Conservation (phyloP, 2,113 vertebrate species). For the Myiagra hebetior region DNA sequence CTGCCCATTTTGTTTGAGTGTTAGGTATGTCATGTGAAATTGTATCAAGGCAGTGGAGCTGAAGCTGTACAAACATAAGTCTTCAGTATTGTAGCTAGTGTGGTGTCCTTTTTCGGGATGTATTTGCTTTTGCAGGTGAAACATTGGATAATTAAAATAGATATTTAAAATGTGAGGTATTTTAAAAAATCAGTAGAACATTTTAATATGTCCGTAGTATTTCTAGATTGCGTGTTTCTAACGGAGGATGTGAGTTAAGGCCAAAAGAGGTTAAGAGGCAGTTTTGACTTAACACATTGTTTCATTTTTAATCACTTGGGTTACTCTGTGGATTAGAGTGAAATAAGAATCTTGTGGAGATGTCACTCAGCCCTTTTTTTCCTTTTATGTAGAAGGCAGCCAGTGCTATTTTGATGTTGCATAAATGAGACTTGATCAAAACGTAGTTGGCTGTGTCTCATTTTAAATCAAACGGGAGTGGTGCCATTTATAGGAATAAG, state of each 20-base stretch:
- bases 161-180: background rate
- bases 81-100: background rate
- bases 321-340: background rate
- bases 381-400: conserved; percentile 8
- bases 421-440: conserved; percentile 40
- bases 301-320: conserved; percentile 12
- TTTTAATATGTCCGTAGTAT: background rate
- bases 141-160: background rate
- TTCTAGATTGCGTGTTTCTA: background rate
- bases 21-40: background rate
- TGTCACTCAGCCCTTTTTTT: background rate
- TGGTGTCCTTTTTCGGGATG: background rate
- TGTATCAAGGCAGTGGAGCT: background rate
- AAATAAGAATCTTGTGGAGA: background rate
- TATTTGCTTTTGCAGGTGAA: background rate
- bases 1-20: background rate
- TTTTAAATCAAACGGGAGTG: conserved; percentile 17
- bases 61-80: background rate
- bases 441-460: background rate
- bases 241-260: background rate
- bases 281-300: background rate
- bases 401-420: conserved; percentile 30
- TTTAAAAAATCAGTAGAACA: background rate
- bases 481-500: background rate
- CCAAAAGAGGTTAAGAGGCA: background rate